Percentiles rank a stretch among this genome's conserved stretches.
Conservation (phyloP, 2,797 vertebrate species). For the Oreochromis mossambicus region DNA sequence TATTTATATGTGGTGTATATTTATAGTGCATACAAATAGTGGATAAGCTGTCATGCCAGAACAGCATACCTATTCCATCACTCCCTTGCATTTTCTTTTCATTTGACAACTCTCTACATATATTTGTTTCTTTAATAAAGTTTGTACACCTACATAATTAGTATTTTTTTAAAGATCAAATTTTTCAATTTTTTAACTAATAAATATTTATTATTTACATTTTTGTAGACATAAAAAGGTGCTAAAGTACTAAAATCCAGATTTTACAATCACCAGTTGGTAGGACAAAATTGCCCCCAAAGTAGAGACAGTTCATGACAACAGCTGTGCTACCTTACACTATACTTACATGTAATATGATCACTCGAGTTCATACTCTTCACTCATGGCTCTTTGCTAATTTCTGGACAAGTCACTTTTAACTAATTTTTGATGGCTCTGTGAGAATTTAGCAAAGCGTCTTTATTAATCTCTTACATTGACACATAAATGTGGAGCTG, state of each 20-base stretch:
- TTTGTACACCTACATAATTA: not conserved
- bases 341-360: not conserved
- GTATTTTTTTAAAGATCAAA: rapidly evolving
- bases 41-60: not conserved
- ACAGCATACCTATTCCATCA: not conserved
- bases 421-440: not conserved
- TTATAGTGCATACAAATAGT: not conserved
- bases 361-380: not conserved
- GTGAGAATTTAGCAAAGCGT: not conserved
- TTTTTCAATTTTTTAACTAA: rapidly evolving
- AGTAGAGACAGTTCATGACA: not conserved
- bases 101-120: not conserved
- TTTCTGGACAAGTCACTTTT: not conserved
- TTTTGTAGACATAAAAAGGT: not conserved
- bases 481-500: not conserved
- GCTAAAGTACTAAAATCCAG: not conserved
- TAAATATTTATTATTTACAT: not conserved
- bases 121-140: not conserved
- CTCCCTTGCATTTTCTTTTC: not conserved
- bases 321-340: not conserved
- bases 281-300: not conserved
- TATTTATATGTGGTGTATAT: not conserved
- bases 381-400: not conserved
- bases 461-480: not conserved
- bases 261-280: not conserved